Conservation (phyloP, 1,140 invertebrate species). For the Chelonus insularis region DNA sequence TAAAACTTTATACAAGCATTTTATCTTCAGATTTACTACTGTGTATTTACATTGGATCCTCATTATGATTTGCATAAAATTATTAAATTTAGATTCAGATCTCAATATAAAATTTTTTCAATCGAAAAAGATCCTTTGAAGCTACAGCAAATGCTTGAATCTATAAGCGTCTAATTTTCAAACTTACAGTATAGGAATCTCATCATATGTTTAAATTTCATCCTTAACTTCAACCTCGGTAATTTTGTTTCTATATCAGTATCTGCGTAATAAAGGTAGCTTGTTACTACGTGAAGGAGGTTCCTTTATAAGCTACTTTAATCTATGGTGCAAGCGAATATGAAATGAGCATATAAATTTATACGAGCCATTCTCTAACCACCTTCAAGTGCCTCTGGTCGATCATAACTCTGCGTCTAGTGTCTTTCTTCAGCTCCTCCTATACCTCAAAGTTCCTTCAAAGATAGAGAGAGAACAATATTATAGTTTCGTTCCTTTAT, state of each 20-base stretch:
- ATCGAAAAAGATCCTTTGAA: no score
- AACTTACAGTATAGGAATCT: no score
- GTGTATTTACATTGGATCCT: no score
- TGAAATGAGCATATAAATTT: conserved; percentile 32
- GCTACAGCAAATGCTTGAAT: no score
- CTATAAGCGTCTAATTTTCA: no score
- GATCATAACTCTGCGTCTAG: conserved; percentile 19
- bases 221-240: not conserved
- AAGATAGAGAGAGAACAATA: not conserved
- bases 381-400: conserved; percentile 9
- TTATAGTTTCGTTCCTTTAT: not conserved
- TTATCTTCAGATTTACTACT: no score
- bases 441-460: not conserved
- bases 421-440: not conserved
- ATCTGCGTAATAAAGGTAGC: conserved; percentile 19
- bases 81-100: no score
- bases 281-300: conserved; percentile 2
- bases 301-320: conserved; percentile 29
- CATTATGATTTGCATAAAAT: no score
- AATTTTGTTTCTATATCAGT: conserved; percentile 21
- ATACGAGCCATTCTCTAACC: conserved; percentile 27
- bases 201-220: not conserved
- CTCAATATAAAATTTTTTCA: no score
- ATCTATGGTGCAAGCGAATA: conserved; percentile 26
- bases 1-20: no score